Conservation (phyloP, 2,113 vertebrate species). For the Puntigrus tetrazona region DNA sequence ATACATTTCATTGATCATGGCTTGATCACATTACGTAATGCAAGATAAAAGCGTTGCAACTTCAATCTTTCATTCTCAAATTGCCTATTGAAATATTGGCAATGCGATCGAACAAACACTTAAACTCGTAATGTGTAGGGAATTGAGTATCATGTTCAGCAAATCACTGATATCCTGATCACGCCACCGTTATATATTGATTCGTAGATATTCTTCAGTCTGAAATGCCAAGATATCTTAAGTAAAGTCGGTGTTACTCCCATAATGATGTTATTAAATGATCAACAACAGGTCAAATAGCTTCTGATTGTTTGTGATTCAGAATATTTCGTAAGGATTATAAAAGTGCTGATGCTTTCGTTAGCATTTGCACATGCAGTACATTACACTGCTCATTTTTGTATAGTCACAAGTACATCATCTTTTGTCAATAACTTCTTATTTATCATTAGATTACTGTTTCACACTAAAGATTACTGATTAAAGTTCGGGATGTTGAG, state of each 20-base stretch:
- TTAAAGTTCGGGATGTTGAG: conserved; percentile 78
- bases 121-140: too few species aligned
- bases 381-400: background rate
- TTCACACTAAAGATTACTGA: conserved; percentile 88
- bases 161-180: too few species aligned
- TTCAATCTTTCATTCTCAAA: conserved; percentile 38
- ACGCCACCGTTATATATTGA: conserved; percentile 4
- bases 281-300: background rate
- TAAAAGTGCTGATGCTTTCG: too few species aligned
- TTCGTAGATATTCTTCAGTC: background rate
- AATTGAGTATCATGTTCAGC: conserved; percentile 35
- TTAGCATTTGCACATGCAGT: too few species aligned
- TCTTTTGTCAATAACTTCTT: too few species aligned
- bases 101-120: conserved; percentile 48
- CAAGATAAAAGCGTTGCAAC: conserved; percentile 45
- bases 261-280: background rate
- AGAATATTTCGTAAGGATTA: background rate
- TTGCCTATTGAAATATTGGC: conserved; percentile 26
- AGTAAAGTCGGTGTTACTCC: background rate
- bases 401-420: background rate
- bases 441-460: conserved; percentile 83
- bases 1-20: conserved; percentile 51
- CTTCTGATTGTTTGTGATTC: background rate
- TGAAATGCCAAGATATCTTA: conserved; percentile 6
- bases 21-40: conserved; percentile 16